Conservation (phyloP, 2,113 vertebrate species). For the Hydropotes inermis region DNA sequence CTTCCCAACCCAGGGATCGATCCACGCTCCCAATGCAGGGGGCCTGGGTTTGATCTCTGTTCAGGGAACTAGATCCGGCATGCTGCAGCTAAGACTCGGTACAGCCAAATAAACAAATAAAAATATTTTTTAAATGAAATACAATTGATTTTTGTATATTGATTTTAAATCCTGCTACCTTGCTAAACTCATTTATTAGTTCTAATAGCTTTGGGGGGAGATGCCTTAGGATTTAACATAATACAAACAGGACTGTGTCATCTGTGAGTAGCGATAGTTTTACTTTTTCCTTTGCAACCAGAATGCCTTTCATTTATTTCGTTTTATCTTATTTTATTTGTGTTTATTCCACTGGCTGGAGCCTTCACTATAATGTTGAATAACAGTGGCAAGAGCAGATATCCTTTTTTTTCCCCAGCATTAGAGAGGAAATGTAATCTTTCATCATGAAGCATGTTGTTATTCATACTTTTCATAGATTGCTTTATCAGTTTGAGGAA, state of each 20-base stretch:
- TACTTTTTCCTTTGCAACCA: neutral
- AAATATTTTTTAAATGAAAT: neutral
- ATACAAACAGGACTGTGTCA: neutral
- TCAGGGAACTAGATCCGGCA: neutral
- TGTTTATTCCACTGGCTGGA: neutral
- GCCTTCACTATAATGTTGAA: neutral
- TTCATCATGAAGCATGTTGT: neutral
- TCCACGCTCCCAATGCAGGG: neutral
- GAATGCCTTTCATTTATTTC: neutral
- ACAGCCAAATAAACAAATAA: neutral
- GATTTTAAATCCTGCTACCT: neutral
- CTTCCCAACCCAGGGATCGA: neutral
- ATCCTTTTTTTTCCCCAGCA: fast-evolving
- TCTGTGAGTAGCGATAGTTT: neutral
- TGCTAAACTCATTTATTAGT: neutral
- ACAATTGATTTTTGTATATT: neutral
- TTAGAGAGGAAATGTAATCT: neutral
- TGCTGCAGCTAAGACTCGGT: neutral
- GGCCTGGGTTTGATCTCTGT: neutral
- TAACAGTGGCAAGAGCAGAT: neutral
- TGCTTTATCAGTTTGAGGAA: neutral
- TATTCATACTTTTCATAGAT: neutral
- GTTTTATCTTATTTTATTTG: neutral
- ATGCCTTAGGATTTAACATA: neutral
- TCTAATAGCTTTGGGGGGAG: neutral